Evolutionary conservation across 2,113 vertebrate genomes (phyloP), one percentile per base, ranked within the genome.

Genomic region (Scophthalmus maximus): DNA sequence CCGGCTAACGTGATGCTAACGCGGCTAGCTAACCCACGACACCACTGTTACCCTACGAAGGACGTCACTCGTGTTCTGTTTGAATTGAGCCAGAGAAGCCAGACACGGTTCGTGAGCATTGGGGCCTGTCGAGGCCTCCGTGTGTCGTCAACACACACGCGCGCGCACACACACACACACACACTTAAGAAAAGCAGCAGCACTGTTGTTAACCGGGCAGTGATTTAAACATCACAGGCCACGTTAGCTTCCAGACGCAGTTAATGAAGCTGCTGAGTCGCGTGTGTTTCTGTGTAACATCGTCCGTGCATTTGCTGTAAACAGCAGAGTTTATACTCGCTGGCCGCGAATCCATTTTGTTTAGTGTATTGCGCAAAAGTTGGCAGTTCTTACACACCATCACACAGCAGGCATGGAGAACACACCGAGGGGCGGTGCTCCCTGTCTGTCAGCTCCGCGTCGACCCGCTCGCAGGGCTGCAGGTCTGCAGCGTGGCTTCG

Each of bases 361-460:
- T 71, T 63, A 61, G 42, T 58, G 58, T 20, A 32, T 60, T 81
- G 68, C 68, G 65, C 58, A 72, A 15, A 73, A 83, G 73, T 75
- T 86, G 68, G 51, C 70, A 81, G 65, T 76, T n/a, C 60, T 17
- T 6, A 18, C n/a, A 52, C 64, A 85, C 67, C 80, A 89, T 83
- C 85, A 89, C 85, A 90, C 76, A 81, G 52, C 88, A 75, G 73
- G 79, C 88, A 75, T 84, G 87, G 79, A 34, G 0, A 66, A 23
- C 23, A 17, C 55, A 14, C 55, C 55, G 60, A 90, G 81, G 90
- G 90, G 88, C 83, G 88, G 86, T 82, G 81, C 87, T 88, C 60
- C 1, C 67, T 70, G 75, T 68, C 67, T 70, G 75, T 68, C 77
- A 73, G 70, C 47, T 30, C 67, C 66, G 27, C 22, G 65, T 17